Evolutionary conservation across 2,797 vertebrate species (phyloP).

Genomic region (Lepilemur septentrionalis): DNA sequence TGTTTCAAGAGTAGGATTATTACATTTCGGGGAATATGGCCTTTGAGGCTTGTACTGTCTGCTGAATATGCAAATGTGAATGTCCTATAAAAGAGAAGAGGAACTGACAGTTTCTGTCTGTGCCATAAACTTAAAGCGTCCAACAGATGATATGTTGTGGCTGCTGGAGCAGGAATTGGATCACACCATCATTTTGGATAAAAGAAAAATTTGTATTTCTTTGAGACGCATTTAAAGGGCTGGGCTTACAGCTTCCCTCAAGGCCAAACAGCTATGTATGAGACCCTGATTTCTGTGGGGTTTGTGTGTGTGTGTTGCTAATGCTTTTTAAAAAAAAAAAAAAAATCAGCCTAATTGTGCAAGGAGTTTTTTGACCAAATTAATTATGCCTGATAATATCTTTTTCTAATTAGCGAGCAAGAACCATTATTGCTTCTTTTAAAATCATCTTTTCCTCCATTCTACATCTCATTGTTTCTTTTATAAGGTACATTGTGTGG

Average conservation of each 20-base stretch:
- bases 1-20: constrained; percentile 68
- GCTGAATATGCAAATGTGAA: constrained; percentile 70
- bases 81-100: constrained; percentile 67
- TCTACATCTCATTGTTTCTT: neutral
- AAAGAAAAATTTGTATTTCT: constrained; percentile 68
- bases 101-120: constrained; percentile 68
- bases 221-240: constrained; percentile 62
- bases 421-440: neutral
- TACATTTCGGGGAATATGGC: constrained; percentile 39
- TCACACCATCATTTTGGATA: constrained; percentile 76
- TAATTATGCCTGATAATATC: neutral
- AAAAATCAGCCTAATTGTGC: neutral
- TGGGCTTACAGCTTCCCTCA: constrained; percentile 63
- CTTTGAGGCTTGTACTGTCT: constrained; percentile 69
- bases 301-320: neutral
- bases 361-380: constrained; percentile 5
- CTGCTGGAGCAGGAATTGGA: constrained; percentile 67
- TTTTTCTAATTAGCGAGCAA: neutral
- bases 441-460: neutral
- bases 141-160: constrained; percentile 33
- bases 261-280: constrained; percentile 53
- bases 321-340: neutral
- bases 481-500: neutral
- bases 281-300: neutral
- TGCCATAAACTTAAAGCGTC: constrained; percentile 72